Percentiles rank a stretch among this genome's conserved stretches.
Conservation (phyloP, 1,140 invertebrate species). For the Anastatus disparis region DNA sequence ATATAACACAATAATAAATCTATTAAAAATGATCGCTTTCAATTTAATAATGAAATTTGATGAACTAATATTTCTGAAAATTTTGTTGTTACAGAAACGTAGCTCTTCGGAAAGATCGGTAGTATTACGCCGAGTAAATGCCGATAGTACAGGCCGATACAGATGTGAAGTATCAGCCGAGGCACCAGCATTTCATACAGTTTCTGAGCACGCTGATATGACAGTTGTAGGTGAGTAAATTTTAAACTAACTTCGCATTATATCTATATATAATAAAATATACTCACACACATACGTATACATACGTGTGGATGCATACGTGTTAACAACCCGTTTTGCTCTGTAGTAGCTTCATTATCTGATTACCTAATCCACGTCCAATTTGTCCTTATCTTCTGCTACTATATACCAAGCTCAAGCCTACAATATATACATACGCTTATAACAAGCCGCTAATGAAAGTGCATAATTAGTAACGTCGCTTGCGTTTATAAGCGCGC, state of each 20-base stretch:
- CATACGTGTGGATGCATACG: too few species aligned
- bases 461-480: conserved; percentile 34
- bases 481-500: not conserved
- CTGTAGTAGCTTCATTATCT: conserved; percentile 37
- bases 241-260: too few species aligned
- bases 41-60: too few species aligned
- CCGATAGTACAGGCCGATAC: conserved; percentile 64
- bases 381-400: conserved; percentile 31
- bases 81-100: conserved; percentile 13
- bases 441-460: conserved; percentile 36
- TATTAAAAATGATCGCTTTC: too few species aligned
- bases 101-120: conserved; percentile 56
- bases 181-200: conserved; percentile 66
- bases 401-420: too few species aligned
- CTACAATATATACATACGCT: not conserved
- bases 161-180: conserved; percentile 70
- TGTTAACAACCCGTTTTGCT: too few species aligned
- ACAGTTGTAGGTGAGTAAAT: conserved; percentile 63
- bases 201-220: conserved; percentile 65
- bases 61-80: not conserved
- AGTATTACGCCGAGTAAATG: conserved; percentile 59
- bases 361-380: conserved; percentile 33
- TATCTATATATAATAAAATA: too few species aligned
- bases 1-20: too few species aligned
- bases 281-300: too few species aligned